phyloP scores from a whole-genome alignment of 2,113 vertebrate genomes.

The Notothenia rossii region DNA sequence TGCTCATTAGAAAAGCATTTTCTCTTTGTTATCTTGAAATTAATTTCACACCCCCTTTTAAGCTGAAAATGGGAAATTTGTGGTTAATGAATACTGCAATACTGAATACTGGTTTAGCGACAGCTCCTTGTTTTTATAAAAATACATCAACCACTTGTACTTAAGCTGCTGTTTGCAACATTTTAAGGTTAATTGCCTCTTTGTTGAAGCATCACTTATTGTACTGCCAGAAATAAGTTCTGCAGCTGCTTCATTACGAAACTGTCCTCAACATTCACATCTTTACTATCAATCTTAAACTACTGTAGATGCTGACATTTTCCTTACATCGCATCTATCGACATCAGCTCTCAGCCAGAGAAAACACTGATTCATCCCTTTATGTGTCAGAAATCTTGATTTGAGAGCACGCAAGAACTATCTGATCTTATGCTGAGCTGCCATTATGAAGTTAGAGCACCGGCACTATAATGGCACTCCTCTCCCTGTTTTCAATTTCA shows the following conservation, averaged over 20 bases:
- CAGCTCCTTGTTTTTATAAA: slow-evolving; percentile 49
- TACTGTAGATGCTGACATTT: neutral
- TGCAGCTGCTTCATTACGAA: slow-evolving; percentile 4
- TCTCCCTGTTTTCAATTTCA: slow-evolving; percentile 81
- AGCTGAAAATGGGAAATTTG: slow-evolving; percentile 45
- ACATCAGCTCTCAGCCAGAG: neutral
- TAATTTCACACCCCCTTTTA: slow-evolving; percentile 49
- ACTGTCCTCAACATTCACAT: slow-evolving; percentile 13
- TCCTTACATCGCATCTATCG: slow-evolving; percentile 13
- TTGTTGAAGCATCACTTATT: slow-evolving; percentile 58
- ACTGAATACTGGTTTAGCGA: slow-evolving; percentile 3
- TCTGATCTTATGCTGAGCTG: slow-evolving; percentile 46
- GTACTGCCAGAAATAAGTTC: slow-evolving; percentile 37
- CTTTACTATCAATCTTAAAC: slow-evolving; percentile 10
- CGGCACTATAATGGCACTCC: slow-evolving; percentile 64
- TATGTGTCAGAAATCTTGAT: slow-evolving; percentile 18
- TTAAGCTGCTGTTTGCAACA: slow-evolving; percentile 40
- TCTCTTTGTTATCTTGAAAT: slow-evolving; percentile 34
- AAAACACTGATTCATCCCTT: slow-evolving; percentile 12
- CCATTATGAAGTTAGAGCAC: slow-evolving; percentile 41
- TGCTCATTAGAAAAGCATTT: slow-evolving; percentile 27
- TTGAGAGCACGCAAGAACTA: slow-evolving; percentile 26
- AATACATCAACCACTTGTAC: slow-evolving; percentile 48
- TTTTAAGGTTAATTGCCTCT: slow-evolving; percentile 50
- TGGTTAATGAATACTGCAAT: slow-evolving; percentile 44